Conservation (phyloP, 2,113 vertebrate genomes). For the Ceyx margarethae region DNA sequence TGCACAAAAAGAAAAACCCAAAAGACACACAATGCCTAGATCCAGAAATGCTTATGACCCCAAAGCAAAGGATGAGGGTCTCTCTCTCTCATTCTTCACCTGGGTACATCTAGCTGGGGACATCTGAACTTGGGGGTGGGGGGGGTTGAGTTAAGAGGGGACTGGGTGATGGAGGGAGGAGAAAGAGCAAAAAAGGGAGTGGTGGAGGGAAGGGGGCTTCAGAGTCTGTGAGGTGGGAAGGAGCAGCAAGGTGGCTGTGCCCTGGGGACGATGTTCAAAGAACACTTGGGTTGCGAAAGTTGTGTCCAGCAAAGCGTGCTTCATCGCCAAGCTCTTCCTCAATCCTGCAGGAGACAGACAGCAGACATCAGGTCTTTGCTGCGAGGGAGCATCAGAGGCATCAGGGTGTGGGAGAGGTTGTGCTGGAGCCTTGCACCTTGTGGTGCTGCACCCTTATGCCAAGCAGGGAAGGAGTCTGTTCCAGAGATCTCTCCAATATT, state of each 20-base stretch:
- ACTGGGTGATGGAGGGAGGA: background rate
- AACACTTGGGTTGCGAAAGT: constrained; percentile 91
- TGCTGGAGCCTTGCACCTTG: fast-evolving
- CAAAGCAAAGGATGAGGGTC: constrained; percentile 1
- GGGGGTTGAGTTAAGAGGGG: background rate
- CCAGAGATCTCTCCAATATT: background rate
- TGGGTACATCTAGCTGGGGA: constrained; percentile 21
- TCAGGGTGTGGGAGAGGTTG: fast-evolving
- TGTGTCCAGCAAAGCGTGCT: constrained; percentile 90
- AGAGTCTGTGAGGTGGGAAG: constrained; percentile 53
- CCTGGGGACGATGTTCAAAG: constrained; percentile 74
- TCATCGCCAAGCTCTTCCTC: constrained; percentile 91
- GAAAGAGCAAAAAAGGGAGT: constrained; percentile 36
- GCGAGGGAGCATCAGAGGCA: background rate
- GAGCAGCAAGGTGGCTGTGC: constrained; percentile 45
- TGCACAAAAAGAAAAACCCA: background rate
- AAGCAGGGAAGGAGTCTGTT: background rate
- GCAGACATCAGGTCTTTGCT: background rate
- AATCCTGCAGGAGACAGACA: constrained; percentile 78
- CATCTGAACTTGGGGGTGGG: background rate
- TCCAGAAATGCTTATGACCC: constrained; percentile 35
- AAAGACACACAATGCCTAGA: constrained; percentile 18
- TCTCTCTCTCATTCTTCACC: constrained; percentile 22
- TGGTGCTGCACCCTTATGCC: background rate
- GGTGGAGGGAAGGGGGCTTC: constrained; percentile 3